Evolutionary conservation across 1,140 invertebrate species (phyloP), one percentile per base, ranked within the genome.

Genomic region (Panagrolaimus sp.): DNA sequence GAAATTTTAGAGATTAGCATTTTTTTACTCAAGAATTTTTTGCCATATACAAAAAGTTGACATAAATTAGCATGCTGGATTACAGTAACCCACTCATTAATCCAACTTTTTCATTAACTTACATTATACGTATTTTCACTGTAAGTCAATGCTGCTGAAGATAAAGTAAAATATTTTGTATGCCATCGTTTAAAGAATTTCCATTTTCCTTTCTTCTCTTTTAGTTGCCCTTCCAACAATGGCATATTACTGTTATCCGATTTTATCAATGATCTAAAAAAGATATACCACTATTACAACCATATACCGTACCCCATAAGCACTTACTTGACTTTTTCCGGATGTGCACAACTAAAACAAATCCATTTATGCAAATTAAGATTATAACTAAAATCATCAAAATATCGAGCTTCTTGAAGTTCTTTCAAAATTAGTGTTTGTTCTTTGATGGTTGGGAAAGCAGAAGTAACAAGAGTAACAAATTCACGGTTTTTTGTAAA

Each of bases 161-260:
- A 93, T 14, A 96, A 85, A 11, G 92, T 94, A 83, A 95, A 95
- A 85, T 95, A 93, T 71, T 92, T 84, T 8, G 92, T 94, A 69
- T 92, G 88, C 92, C 92, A 96, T 69, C 92, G 84, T 65, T 90
- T 87, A 83, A 95, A 92, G 63, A 95, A 86, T 76, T 90, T 88
- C 92, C 92, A 95, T 80, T 90, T 88, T 14, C 92, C 92, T 84
- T 92, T 93, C 85, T 95, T 95, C 85, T 96, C 92, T 85, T 95
- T 95, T 16, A 96, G 84, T 83, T 92, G 91, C 1, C 92, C 93
- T 86, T 95, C 89, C 68, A 92, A 73, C 25, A 74, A 38, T 43
- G 68, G 67, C 31, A 25, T 20, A 27, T 57, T 57, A 25, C 20
- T 25, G 8, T 57, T 57, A 27, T 57, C 51, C 9, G 51, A 57